phyloP scores from a whole-genome alignment of 2,888 invertebrate genomes.

The Prenolepis imparis region DNA sequence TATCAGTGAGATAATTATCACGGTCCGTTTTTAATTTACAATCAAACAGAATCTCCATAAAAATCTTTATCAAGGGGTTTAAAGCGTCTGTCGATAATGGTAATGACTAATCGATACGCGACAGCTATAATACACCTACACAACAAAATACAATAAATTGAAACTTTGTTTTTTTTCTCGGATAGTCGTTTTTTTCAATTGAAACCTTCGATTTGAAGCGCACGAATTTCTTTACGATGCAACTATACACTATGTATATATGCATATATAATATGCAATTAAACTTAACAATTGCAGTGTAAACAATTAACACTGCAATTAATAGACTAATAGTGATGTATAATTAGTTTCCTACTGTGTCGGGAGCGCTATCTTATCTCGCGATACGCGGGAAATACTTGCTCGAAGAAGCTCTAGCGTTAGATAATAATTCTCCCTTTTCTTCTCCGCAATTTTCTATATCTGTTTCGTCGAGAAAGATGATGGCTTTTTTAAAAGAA shows the following conservation, averaged over 20 bases:
- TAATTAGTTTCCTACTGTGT: not conserved
- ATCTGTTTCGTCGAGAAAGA: constrained; percentile 22
- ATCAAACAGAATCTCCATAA: not conserved
- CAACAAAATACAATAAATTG: not conserved
- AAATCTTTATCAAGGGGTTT: not conserved
- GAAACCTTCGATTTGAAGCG: constrained; percentile 22
- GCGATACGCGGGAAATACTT: constrained; percentile 52
- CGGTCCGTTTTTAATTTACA: not conserved
- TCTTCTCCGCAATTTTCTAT: constrained; percentile 25
- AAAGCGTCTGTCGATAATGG: not conserved
- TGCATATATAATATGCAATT: not conserved
- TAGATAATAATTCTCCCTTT: constrained; percentile 42
- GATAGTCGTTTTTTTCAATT: not conserved
- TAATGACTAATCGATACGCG: not conserved
- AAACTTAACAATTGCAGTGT: no score
- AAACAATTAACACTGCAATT: not conserved
- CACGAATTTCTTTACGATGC: not conserved
- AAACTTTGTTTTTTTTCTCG: not conserved
- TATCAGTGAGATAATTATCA: not conserved
- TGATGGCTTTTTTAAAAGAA: not conserved
- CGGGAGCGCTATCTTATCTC: constrained; percentile 66
- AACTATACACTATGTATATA: not conserved
- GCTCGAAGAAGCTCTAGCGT: constrained; percentile 5
- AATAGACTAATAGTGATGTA: not conserved
- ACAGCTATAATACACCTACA: not conserved